Conservation (phyloP, 2,888 invertebrate species). For the Neoascia interrupta region DNA sequence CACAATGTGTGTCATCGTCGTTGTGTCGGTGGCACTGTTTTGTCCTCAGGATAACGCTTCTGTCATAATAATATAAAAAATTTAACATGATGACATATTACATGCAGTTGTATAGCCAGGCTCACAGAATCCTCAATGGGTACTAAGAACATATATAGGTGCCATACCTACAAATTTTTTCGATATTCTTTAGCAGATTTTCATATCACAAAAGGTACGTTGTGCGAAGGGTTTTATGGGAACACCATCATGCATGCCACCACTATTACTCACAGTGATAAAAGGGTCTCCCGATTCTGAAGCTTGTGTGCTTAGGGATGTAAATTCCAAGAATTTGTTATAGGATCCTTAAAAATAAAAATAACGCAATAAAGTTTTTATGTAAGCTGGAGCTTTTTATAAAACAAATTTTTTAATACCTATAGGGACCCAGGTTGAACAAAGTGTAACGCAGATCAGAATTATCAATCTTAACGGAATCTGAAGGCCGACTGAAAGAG, state of each 20-base stretch:
- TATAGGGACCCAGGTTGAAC: too few relatives aligned
- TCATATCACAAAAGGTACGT: constrained; percentile 11
- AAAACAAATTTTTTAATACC: too few relatives aligned
- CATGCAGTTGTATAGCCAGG: constrained; percentile 15
- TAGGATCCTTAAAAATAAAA: too few relatives aligned
- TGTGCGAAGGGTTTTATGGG: too few relatives aligned
- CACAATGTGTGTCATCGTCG: too few relatives aligned
- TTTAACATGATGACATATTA: constrained; percentile 26
- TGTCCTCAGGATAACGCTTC: constrained; percentile 1
- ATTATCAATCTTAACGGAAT: too few relatives aligned
- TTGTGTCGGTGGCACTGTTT: too few relatives aligned
- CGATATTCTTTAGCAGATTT: constrained; percentile 19
- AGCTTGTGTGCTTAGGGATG: background rate
- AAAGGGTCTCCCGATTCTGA: background rate
- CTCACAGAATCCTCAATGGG: background rate
- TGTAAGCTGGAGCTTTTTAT: too few relatives aligned
- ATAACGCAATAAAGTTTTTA: too few relatives aligned
- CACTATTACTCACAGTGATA: constrained; percentile 3
- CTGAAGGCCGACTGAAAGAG: too few relatives aligned
- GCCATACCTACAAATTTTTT: constrained; percentile 11
- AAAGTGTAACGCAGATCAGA: too few relatives aligned
- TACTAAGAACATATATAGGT: too few relatives aligned
- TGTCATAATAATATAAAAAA: constrained; percentile 36
- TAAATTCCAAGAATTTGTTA: background rate
- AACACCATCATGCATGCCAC: background rate